Conservation (phyloP, 2,113 vertebrate species). For the Lanius collurio region DNA sequence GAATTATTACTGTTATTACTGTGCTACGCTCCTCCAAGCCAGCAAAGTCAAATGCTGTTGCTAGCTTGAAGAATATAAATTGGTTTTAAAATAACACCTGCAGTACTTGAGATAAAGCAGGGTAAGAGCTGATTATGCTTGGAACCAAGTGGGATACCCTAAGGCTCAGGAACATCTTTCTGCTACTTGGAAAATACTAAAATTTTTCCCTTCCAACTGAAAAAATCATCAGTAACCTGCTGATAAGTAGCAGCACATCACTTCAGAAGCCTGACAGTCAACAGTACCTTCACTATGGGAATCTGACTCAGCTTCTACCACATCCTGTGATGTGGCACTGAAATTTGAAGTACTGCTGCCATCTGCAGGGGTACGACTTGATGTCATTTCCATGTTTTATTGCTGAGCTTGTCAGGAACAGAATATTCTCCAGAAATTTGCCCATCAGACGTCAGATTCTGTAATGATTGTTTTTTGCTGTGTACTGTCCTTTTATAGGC, state of each 20-base stretch:
- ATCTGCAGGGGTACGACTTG: conserved; percentile 71
- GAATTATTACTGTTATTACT: background rate
- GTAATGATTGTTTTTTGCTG: background rate
- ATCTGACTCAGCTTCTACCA: background rate
- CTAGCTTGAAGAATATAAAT: background rate
- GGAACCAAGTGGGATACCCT: background rate
- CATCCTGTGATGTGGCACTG: background rate
- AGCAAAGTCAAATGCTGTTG: background rate
- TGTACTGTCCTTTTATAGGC: background rate
- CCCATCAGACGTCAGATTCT: background rate
- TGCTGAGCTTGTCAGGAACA: background rate
- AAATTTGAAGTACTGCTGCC: conserved; percentile 80
- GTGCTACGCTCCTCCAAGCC: background rate
- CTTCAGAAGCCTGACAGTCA: background rate
- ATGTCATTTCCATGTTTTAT: background rate
- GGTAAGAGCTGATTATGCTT: background rate
- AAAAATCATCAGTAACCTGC: background rate
- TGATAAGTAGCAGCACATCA: background rate
- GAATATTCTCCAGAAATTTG: background rate
- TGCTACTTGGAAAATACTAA: background rate
- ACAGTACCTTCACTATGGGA: background rate
- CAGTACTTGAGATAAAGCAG: background rate
- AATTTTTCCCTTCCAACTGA: background rate
- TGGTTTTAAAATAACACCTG: background rate
- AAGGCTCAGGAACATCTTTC: background rate